Evolutionary conservation across 1,140 invertebrate species (phyloP), one percentile per base, ranked within the genome.

Genomic region (Orius laevigatus): DNA sequence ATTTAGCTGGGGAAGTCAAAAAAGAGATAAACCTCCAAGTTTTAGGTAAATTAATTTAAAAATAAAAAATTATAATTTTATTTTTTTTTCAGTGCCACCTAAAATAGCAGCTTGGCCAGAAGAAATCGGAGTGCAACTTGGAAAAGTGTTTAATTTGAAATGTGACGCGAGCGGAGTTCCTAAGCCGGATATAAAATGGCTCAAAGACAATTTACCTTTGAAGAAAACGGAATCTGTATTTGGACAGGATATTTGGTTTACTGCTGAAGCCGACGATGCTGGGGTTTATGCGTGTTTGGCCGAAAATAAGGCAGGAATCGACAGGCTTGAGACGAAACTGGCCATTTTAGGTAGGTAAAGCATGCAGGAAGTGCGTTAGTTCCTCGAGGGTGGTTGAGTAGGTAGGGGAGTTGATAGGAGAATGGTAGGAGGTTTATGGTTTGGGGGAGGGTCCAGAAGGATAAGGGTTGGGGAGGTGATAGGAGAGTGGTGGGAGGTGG

Each of bases 271-370:
- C 38, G 34, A 52, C 9, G 55, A 56, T 51, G 35, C 44, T 16
- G 55, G 55, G 10, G 46, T 38, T 16, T 56, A 56, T 35, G 53
- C 48, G 6, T 56, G 55, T 48, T 39, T 55, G n/a, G 50, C 53
- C 5, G 48, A 49, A 46, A 53, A 51, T 25, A 49, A 44, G 34
- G 42, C 35, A 31, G 50, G 49, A 14, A 48, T 19, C 11, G 52
- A 48, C 33, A 18, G 35, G 25, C 35, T 32, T 12, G 40, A 38
- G 19, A 46, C 44, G 5, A 40, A 46, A 4, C 44, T 49, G 5
- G 46, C 42, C 8, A 34, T 52, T 12, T 43, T 42, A 41, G 50
- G 45, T 46, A 32, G 18, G 3, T 35, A 33, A 14, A 4, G 9
- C 31, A n/a, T 38, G 10, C 16, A 5, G 14, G 4, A 33, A 32